Conservation (phyloP, 2,797 vertebrate genomes). For the Eutrigla gurnardus region DNA sequence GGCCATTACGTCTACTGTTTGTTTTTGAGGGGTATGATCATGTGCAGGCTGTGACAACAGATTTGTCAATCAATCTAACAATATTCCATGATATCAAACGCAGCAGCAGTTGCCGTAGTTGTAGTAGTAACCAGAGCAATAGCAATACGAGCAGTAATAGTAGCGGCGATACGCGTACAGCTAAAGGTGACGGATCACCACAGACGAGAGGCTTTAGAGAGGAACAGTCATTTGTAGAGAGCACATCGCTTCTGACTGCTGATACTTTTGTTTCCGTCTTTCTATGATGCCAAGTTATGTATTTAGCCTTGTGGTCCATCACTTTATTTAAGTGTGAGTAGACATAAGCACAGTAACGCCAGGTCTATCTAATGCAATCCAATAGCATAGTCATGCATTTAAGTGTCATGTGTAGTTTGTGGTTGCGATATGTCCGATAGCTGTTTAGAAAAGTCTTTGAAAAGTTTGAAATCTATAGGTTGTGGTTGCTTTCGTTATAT, state of each 20-base stretch:
- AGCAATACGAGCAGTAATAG: slow-evolving; percentile 28
- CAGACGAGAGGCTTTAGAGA: slow-evolving; percentile 54
- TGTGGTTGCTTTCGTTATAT: slow-evolving; percentile 9
- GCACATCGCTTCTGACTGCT: slow-evolving; percentile 22
- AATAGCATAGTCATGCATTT: not conserved
- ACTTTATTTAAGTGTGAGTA: not conserved
- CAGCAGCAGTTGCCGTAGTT: slow-evolving; percentile 8
- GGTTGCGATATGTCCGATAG: not conserved
- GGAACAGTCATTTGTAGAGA: slow-evolving; percentile 37
- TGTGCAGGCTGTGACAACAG: not conserved
- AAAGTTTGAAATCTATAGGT: slow-evolving; percentile 5
- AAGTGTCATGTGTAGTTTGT: slow-evolving; percentile 7
- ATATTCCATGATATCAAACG: not conserved
- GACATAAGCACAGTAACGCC: not conserved
- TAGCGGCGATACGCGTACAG: slow-evolving; percentile 50
- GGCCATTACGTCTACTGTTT: no score
- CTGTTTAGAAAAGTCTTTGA: not conserved
- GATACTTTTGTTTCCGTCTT: not conserved
- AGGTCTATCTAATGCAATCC: slow-evolving; percentile 1
- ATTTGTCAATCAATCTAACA: not conserved
- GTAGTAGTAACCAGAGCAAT: slow-evolving; percentile 13
- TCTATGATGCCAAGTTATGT: not conserved
- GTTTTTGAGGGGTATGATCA: not conserved
- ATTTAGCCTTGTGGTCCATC: not conserved
- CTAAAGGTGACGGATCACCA: slow-evolving; percentile 58